These are phyloP conservation scores for Regulus satrapa DNA, from an alignment of 2,113 vertebrate genomes.

Conservation along the genomic window DNA sequence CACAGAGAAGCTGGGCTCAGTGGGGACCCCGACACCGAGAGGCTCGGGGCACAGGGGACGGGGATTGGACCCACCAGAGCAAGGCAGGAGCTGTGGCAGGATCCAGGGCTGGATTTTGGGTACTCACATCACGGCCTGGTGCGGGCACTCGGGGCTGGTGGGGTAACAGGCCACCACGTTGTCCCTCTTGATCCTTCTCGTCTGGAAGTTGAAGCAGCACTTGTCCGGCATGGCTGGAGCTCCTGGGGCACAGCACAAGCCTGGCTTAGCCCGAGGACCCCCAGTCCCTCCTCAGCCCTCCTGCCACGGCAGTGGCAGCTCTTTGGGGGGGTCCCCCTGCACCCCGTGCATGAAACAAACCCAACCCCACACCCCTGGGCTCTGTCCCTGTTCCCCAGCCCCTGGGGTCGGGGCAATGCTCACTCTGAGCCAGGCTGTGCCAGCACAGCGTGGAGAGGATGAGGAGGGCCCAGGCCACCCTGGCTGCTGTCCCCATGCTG, in stretches of 20 bases:
- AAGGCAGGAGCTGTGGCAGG: rapidly evolving
- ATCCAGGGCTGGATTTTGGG: background rate
- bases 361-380: rapidly evolving
- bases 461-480: background rate
- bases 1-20: background rate
- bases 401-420: background rate
- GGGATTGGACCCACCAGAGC: background rate
- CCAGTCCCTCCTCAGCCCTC: background rate
- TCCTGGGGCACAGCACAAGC: background rate
- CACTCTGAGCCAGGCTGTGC: constrained; percentile 15
- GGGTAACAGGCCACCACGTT: constrained; percentile 13
- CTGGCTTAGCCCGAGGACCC: background rate
- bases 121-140: constrained; percentile 59
- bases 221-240: background rate
- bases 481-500: background rate
- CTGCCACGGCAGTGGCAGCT: rapidly evolving
- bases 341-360: rapidly evolving
- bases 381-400: rapidly evolving
- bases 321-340: background rate
- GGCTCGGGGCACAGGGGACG: background rate
- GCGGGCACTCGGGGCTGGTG: constrained; percentile 36
- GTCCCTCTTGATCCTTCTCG: constrained; percentile 17
- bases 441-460: background rate
- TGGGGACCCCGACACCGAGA: rapidly evolving
- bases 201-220: constrained; percentile 59